Percentiles rank a stretch among this genome's conserved stretches.
These are phyloP conservation scores for Nasonia longicornis DNA, from an alignment of 1,140 invertebrate species.

Conservation along the genomic window DNA sequence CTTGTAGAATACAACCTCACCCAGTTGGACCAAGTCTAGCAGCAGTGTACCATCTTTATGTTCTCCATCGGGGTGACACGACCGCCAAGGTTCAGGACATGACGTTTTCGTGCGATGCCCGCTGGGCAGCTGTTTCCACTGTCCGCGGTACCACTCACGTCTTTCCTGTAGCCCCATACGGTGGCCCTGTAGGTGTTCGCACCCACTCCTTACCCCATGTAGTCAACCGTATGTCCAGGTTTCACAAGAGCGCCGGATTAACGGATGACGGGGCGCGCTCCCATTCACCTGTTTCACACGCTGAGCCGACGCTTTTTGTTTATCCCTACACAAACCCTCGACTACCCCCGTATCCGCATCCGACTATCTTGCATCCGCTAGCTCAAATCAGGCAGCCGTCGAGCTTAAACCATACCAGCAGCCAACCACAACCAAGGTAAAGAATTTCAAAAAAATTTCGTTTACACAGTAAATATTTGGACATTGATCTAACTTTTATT, in stretches of 20 bases:
- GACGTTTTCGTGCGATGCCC: constrained; percentile 89
- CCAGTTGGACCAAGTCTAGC: constrained; percentile 87
- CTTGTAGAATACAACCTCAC: constrained; percentile 85
- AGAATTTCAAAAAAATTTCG: not conserved
- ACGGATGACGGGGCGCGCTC: constrained; percentile 77
- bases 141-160: constrained; percentile 96
- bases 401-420: constrained; percentile 67
- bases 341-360: constrained; percentile 89
- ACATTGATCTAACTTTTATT: no score
- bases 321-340: constrained; percentile 89
- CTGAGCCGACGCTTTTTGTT: constrained; percentile 69
- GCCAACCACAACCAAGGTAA: constrained; percentile 70
- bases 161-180: constrained; percentile 97
- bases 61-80: constrained; percentile 90
- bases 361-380: constrained; percentile 81
- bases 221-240: constrained; percentile 94
- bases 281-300: constrained; percentile 80
- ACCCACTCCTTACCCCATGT: constrained; percentile 94
- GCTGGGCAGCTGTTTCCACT: constrained; percentile 96
- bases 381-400: constrained; percentile 88
- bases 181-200: constrained; percentile 88
- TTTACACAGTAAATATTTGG: no score
- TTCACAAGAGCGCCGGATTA: constrained; percentile 94
- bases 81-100: constrained; percentile 88
- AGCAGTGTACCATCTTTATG: constrained; percentile 96